These are phyloP conservation scores for Felis catus DNA, from an alignment of 2,113 vertebrate genomes.

Conservation along the genomic window F.catus_Fca126_mat1.0 CM031413.1:149313001-149313500, in stretches of 20 bases:
- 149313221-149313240: conserved; percentile 61
- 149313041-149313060: conserved; percentile 65
- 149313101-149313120: conserved; percentile 40
- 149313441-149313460: fast-evolving
- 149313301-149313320: neutral
- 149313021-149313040: conserved; percentile 81
- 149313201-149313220: conserved; percentile 22
- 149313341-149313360: neutral
- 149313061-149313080: conserved; percentile 54
- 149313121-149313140: neutral
- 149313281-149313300: neutral
- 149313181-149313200: conserved; percentile 50
- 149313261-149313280: neutral
- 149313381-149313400: neutral
- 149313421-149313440: neutral
- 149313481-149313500: neutral
- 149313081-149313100: conserved; percentile 51
- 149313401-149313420: neutral
- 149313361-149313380: neutral
- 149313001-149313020: conserved; percentile 83
- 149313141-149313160: conserved; percentile 29
- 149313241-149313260: conserved; percentile 40
- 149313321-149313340: neutral
- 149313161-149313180: conserved; percentile 43
- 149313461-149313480: neutral